Evolutionary conservation across 2,113 vertebrate species (phyloP).

Genomic region (Limanda limanda): DNA sequence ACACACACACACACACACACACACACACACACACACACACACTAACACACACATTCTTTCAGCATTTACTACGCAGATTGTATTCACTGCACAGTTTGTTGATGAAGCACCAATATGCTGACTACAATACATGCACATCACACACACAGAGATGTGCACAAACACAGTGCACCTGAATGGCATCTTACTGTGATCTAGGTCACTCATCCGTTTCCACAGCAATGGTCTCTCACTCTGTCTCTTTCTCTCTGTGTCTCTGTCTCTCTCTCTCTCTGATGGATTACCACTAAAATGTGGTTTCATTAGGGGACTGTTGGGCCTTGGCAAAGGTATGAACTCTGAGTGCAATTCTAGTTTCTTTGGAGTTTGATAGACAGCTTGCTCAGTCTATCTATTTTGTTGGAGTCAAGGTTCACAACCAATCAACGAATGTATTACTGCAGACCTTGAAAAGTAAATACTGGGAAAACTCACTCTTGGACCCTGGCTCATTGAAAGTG

Average conservation of each 20-base stretch:
- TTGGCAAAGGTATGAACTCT: not conserved
- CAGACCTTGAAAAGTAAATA: not conserved
- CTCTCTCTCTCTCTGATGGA: not conserved
- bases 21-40: slow-evolving; percentile 16
- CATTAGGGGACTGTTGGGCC: too few species aligned
- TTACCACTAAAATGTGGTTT: not conserved
- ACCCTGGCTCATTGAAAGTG: slow-evolving; percentile 15
- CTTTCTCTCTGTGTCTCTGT: not conserved
- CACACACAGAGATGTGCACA: not conserved
- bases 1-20: slow-evolving; percentile 3
- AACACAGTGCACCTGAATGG: slow-evolving; percentile 40
- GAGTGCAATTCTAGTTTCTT: not conserved
- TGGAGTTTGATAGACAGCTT: not conserved
- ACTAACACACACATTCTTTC: not conserved
- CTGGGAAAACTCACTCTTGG: not conserved
- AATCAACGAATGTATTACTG: slow-evolving; percentile 3
- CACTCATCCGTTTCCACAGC: slow-evolving; percentile 68
- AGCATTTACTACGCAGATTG: slow-evolving; percentile 40
- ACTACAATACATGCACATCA: slow-evolving; percentile 9
- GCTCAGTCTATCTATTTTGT: too few species aligned
- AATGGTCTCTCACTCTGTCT: slow-evolving; percentile 32
- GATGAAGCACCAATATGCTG: slow-evolving; percentile 44
- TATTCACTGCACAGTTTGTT: slow-evolving; percentile 11
- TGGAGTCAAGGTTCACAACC: not conserved
- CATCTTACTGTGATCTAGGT: slow-evolving; percentile 67